Conservation (phyloP, 2,113 vertebrate species). For the Notiomystis cincta region DNA sequence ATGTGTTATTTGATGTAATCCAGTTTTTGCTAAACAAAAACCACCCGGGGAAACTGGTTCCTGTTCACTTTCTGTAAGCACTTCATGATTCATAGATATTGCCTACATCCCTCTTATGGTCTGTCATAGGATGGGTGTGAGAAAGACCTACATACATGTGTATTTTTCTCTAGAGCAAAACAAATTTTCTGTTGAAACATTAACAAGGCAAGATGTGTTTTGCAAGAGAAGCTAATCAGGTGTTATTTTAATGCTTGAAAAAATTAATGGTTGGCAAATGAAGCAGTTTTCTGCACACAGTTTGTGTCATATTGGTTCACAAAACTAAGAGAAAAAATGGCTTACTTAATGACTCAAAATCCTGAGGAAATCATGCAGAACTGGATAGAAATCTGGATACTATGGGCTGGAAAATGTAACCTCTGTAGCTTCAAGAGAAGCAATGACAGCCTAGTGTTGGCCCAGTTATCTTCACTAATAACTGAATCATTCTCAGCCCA, state of each 20-base stretch:
- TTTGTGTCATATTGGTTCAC: not conserved
- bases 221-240: not conserved
- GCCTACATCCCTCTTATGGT: not conserved
- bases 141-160: not conserved
- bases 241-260: not conserved
- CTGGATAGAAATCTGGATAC: not conserved
- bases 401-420: not conserved
- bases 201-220: not conserved
- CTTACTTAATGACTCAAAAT: not conserved
- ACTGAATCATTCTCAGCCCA: not conserved
- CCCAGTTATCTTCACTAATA: not conserved
- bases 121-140: not conserved
- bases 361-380: not conserved
- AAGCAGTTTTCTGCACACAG: not conserved
- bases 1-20: not conserved
- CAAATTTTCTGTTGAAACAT: not conserved
- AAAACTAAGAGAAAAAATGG: not conserved
- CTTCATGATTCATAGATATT: not conserved
- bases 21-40: not conserved
- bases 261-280: not conserved
- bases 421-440: not conserved
- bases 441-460: not conserved
- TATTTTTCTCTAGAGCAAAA: not conserved
- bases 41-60: not conserved
- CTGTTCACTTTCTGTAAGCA: not conserved